Conservation (phyloP, 2,797 vertebrate genomes). For the Karalla daura region DNA sequence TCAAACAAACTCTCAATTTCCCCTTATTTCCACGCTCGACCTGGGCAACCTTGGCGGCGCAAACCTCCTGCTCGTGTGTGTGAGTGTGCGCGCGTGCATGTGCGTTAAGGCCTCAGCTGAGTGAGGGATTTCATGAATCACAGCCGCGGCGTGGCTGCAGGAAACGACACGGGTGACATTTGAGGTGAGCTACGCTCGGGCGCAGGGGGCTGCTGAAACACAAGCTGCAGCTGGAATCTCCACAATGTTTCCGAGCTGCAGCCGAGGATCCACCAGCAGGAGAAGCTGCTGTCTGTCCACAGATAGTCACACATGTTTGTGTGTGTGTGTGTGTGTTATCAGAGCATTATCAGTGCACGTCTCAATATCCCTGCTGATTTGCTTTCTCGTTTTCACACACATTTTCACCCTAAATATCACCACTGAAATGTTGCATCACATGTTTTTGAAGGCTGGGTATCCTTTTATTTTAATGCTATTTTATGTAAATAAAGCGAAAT, state of each 20-base stretch:
- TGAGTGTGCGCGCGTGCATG: no score
- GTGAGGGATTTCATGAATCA: conserved; percentile 44
- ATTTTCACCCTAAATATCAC: no score
- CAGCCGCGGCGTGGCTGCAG: conserved; percentile 12
- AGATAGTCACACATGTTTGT: not conserved
- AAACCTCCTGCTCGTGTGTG: not conserved
- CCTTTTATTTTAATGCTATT: no score
- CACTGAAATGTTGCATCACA: no score
- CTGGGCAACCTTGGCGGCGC: not conserved
- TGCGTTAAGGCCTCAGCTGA: not conserved
- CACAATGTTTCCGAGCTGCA: conserved; percentile 20
- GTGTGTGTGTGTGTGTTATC: not conserved
- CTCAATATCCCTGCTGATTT: no score
- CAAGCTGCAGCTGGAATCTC: conserved; percentile 51
- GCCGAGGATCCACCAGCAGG: not conserved
- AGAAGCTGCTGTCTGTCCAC: not conserved
- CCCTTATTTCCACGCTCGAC: not conserved
- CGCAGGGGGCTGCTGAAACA: conserved; percentile 59
- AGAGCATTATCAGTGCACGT: no score
- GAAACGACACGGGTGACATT: conserved; percentile 55
- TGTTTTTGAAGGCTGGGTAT: no score
- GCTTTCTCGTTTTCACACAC: no score
- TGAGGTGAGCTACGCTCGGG: conserved; percentile 26
- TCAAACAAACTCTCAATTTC: not conserved
- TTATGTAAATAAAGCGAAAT: no score